phyloP scores from a whole-genome alignment of 2,888 invertebrate genomes.

The Drosophila hawaiiensis region DNA sequence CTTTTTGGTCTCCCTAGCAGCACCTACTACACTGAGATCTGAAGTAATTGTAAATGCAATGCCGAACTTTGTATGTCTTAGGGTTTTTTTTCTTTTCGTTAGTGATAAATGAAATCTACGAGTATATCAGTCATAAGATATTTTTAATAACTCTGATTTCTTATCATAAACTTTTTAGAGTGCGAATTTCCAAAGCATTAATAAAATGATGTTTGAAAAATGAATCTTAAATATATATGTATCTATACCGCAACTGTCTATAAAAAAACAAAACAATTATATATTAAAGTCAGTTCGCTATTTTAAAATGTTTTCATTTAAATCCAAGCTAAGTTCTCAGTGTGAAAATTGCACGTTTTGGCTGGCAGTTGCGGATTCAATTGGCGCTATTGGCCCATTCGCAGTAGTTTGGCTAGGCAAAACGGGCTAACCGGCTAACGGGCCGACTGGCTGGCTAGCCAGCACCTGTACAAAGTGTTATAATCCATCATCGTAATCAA shows the following conservation, averaged over 20 bases:
- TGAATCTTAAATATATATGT: background rate
- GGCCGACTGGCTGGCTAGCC: conserved; percentile 5
- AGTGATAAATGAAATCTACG: too few relatives aligned
- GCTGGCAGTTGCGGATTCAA: conserved; percentile 28
- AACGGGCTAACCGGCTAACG: conserved; percentile 15
- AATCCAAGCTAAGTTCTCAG: background rate
- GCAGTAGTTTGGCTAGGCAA: conserved; percentile 15
- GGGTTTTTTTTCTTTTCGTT: background rate
- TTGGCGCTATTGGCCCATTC: conserved; percentile 25
- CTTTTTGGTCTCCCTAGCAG: conserved; percentile 17
- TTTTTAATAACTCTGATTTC: background rate
- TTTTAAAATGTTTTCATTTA: background rate
- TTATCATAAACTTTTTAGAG: background rate
- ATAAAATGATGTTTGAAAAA: background rate
- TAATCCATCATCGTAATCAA: conserved; percentile 80
- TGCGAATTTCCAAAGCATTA: background rate
- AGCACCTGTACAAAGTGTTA: conserved; percentile 72
- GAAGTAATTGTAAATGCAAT: background rate
- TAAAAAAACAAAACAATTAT: background rate
- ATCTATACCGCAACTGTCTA: too few relatives aligned
- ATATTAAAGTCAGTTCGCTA: background rate
- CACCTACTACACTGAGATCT: background rate
- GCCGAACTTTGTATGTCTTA: background rate
- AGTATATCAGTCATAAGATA: background rate
- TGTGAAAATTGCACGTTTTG: conserved; percentile 34